Evolutionary conservation across 2,113 vertebrate species (phyloP).

Genomic region (Maccullochella peelii): DNA sequence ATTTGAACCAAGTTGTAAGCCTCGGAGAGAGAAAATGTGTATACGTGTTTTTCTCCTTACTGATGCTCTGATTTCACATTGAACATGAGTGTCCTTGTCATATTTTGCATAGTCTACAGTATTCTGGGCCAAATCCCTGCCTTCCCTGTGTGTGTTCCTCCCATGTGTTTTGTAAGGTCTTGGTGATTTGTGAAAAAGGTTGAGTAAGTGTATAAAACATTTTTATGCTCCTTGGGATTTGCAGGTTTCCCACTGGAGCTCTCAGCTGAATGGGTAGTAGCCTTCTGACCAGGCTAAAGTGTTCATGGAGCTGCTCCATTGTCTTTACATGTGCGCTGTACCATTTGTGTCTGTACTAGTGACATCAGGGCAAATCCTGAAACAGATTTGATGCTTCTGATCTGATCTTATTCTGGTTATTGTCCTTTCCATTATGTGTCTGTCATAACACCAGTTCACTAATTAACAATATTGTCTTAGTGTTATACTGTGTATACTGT

Average conservation of each 20-base stretch:
- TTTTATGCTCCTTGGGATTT: slow-evolving; percentile 19
- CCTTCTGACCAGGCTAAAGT: slow-evolving; percentile 9
- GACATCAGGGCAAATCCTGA: background rate
- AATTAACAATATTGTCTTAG: background rate
- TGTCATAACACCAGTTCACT: background rate
- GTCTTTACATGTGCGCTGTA: background rate
- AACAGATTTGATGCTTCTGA: background rate
- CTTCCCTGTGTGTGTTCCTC: slow-evolving; percentile 15
- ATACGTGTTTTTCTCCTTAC: slow-evolving; percentile 20
- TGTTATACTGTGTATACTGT: too few species aligned
- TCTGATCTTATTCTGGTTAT: background rate
- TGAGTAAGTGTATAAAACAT: slow-evolving; percentile 34
- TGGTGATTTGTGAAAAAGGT: slow-evolving; percentile 19
- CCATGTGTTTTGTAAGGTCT: slow-evolving; percentile 40
- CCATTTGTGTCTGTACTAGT: background rate
- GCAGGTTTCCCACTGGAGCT: background rate
- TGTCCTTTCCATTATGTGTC: background rate
- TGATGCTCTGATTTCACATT: slow-evolving; percentile 47
- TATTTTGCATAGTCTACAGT: slow-evolving; percentile 43
- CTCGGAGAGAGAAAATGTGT: slow-evolving; percentile 27
- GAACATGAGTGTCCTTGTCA: slow-evolving; percentile 58
- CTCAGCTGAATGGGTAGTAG: slow-evolving; percentile 13
- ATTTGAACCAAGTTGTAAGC: slow-evolving; percentile 37
- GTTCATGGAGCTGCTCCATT: background rate
- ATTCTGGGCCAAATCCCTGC: slow-evolving; percentile 45